Conservation (phyloP, 2,797 vertebrate species). For the Pelochelys cantorii region DNA sequence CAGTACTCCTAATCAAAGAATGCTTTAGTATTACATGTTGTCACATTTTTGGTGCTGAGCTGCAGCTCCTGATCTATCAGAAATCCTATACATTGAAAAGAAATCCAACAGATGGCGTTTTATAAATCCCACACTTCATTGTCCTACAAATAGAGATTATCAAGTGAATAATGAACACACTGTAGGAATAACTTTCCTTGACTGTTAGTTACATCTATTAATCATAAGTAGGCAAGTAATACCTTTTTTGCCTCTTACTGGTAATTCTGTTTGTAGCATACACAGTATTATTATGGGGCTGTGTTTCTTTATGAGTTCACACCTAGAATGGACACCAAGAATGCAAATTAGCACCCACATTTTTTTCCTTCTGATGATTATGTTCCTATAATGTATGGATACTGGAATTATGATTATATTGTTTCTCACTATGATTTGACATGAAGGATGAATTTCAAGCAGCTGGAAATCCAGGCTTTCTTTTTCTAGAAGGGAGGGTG, state of each 20-base stretch:
- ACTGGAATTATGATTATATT: not conserved
- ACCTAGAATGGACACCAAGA: not conserved
- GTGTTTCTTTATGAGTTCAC: constrained; percentile 17
- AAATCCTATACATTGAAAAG: constrained; percentile 59
- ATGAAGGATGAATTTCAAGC: constrained; percentile 35
- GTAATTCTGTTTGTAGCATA: constrained; percentile 1
- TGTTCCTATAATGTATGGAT: constrained; percentile 3
- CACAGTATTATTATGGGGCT: not conserved
- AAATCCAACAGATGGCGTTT: constrained; percentile 69
- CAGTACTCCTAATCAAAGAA: constrained; percentile 10
- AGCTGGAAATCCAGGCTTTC: not conserved
- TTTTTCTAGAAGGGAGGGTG: constrained; percentile 14
- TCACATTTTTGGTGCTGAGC: constrained; percentile 4
- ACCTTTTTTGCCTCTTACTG: constrained; percentile 30
- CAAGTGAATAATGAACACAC: constrained; percentile 53
- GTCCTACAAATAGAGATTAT: constrained; percentile 68
- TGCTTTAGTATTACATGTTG: not conserved
- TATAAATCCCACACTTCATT: constrained; percentile 63
- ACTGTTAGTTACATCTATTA: constrained; percentile 56
- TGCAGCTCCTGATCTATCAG: constrained; percentile 40
- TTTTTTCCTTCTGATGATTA: constrained; percentile 21
- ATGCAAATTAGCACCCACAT: not conserved
- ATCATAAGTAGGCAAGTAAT: constrained; percentile 45
- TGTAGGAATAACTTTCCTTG: constrained; percentile 63
- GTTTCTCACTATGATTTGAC: not conserved